These are phyloP conservation scores for Thryonomys swinderianus DNA, from an alignment of 2,113 vertebrate genomes.

Conservation along the genomic window DNA sequence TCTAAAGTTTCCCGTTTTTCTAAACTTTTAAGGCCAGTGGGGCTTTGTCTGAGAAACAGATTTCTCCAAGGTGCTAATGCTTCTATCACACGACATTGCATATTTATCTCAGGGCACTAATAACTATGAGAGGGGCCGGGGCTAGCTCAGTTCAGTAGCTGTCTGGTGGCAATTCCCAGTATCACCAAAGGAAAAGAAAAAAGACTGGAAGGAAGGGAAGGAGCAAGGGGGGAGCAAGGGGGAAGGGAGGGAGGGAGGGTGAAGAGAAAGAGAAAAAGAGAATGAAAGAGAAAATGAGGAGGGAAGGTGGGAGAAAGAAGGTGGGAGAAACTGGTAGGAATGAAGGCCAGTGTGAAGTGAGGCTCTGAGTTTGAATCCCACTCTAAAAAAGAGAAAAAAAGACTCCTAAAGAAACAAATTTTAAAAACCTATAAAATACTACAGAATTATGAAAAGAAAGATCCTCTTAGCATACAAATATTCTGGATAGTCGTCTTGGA, in stretches of 20 bases:
- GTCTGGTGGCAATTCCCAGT: not conserved
- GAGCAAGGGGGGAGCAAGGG: fast-evolving
- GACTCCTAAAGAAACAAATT: not conserved
- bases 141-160: not conserved
- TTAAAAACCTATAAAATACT: not conserved
- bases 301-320: not conserved
- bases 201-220: too few relatives aligned
- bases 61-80: not conserved
- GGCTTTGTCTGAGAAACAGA: not conserved
- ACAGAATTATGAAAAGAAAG: not conserved
- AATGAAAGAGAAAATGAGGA: not conserved
- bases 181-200: not conserved
- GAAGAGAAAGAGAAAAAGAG: fast-evolving
- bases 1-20: not conserved
- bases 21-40: not conserved
- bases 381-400: not conserved
- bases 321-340: not conserved
- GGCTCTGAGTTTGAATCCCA: not conserved
- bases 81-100: not conserved
- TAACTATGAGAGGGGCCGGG: not conserved
- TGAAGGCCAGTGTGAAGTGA: not conserved
- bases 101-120: not conserved
- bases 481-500: not conserved
- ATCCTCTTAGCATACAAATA: not conserved
- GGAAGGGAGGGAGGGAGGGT: too few relatives aligned